Conservation (phyloP, 2,797 vertebrate species). For the Carduelis carduelis region DNA sequence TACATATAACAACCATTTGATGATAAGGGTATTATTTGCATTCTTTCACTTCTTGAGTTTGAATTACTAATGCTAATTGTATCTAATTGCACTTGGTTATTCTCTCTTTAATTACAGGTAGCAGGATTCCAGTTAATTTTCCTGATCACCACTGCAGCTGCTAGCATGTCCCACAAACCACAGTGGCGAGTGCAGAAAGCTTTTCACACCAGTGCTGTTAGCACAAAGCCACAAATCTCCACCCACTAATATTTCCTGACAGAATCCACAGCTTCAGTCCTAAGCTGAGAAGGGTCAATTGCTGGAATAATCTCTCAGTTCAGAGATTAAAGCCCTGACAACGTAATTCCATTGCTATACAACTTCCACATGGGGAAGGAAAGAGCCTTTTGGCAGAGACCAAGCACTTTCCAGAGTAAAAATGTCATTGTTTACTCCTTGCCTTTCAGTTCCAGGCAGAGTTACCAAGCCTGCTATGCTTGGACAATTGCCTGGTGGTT, state of each 20-base stretch:
- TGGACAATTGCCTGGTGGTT: constrained; percentile 39
- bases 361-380: constrained; percentile 41
- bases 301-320: not conserved
- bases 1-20: not conserved
- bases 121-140: not conserved
- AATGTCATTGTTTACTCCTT: constrained; percentile 51
- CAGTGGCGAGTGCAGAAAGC: not conserved
- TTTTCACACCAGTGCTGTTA: not conserved
- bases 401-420: constrained; percentile 36
- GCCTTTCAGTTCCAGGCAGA: not conserved
- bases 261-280: not conserved
- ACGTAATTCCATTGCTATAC: constrained; percentile 16
- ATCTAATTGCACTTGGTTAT: not conserved
- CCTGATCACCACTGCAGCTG: not conserved
- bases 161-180: not conserved
- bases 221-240: not conserved
- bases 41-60: not conserved
- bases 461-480: constrained; percentile 31
- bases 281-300: not conserved
- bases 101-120: not conserved
- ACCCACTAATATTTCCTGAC: not conserved
- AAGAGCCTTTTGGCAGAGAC: constrained; percentile 36
- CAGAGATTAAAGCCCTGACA: constrained; percentile 23
- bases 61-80: not conserved
- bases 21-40: not conserved